These are phyloP conservation scores for Lanistes nyassanus DNA, from an alignment of 1,140 invertebrate genomes.

Conservation along the genomic window DNA sequence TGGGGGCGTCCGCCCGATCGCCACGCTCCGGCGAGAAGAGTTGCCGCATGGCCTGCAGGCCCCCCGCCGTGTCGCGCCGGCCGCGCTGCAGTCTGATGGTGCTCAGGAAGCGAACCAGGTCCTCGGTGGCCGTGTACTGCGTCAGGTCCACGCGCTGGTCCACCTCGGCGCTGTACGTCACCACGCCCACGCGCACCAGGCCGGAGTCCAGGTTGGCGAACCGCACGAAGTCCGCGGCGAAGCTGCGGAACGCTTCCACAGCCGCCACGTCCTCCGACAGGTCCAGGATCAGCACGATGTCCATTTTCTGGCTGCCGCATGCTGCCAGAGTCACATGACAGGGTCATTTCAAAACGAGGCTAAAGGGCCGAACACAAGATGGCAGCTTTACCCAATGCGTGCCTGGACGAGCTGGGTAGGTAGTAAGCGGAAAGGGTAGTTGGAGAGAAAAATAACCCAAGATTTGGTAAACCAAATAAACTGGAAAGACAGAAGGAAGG, in stretches of 20 bases:
- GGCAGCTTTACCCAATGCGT: too few species aligned
- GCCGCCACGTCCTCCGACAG: constrained; percentile 29
- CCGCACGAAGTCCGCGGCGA: constrained; percentile 32
- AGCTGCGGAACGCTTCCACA: constrained; percentile 3
- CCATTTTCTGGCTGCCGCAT: constrained; percentile 32
- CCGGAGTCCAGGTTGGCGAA: constrained; percentile 47
- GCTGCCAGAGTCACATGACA: background rate
- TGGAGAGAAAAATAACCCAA: too few species aligned
- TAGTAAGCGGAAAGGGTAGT: too few species aligned
- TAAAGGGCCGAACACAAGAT: too few species aligned
- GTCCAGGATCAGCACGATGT: constrained; percentile 39
- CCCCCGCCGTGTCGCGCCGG: constrained; percentile 26
- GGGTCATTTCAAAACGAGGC: too few species aligned
- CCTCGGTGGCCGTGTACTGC: constrained; percentile 25
- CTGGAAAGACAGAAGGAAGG: too few species aligned
- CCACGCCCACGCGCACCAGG: constrained; percentile 40
- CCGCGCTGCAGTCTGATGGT: constrained; percentile 30
- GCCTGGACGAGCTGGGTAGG: too few species aligned
- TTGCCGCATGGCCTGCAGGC: constrained; percentile 34
- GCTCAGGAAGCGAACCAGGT: constrained; percentile 18
- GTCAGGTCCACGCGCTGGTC: constrained; percentile 28
- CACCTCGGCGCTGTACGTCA: constrained; percentile 39
- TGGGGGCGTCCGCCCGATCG: constrained; percentile 46
- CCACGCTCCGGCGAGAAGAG: constrained; percentile 34
- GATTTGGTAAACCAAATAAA: too few species aligned